Percentiles rank a stretch among this genome's conserved stretches.
Conservation (phyloP, 2,888 invertebrate species). For the Aphodius granarius region DNA sequence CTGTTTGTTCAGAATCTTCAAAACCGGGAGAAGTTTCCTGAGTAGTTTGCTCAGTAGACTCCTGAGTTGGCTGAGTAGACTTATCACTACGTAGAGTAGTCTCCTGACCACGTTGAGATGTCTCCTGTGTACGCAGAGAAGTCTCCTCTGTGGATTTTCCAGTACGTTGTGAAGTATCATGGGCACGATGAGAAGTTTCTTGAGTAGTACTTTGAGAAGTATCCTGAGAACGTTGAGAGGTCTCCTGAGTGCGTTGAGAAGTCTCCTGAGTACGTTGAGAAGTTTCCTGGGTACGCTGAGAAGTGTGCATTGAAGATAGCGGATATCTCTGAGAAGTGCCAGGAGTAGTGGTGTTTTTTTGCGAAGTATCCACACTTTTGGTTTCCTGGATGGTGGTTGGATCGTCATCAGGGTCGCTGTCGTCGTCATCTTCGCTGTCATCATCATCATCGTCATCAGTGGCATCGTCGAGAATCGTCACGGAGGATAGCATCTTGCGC, state of each 20-base stretch:
- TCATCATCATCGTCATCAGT: neutral
- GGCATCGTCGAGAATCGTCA: neutral
- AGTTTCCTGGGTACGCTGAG: neutral
- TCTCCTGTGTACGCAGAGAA: neutral
- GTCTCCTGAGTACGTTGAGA: neutral
- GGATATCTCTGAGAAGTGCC: neutral
- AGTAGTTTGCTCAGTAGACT: neutral
- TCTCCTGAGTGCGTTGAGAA: neutral
- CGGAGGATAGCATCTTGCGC: neutral
- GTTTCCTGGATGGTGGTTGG: no score
- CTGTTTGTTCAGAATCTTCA: neutral
- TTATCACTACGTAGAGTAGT: no score
- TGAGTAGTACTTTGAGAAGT: neutral
- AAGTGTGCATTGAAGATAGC: neutral
- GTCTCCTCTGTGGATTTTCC: neutral
- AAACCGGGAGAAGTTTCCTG: neutral
- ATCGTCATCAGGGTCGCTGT: no score
- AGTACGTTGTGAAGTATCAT: neutral
- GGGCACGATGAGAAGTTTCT: neutral
- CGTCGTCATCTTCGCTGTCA: no score
- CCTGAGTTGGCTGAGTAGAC: neutral
- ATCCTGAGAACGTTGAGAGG: neutral
- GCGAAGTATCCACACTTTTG: no score
- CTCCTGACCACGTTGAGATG: neutral
- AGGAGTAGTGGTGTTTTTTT: no score